These are phyloP conservation scores for Tetramorium parvispinum DNA, from an alignment of 1,140 invertebrate genomes.

Conservation along the genomic window DNA sequence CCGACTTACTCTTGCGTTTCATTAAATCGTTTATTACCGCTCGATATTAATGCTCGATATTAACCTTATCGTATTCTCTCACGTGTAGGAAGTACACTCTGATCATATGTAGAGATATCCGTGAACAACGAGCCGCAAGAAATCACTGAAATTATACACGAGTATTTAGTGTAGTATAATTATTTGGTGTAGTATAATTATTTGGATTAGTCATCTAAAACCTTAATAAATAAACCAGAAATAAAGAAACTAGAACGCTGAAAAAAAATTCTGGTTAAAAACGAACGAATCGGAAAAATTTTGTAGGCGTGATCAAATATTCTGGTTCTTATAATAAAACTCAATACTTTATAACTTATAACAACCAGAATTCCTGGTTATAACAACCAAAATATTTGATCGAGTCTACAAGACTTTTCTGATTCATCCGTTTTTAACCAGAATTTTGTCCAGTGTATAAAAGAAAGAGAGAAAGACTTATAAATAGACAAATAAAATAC, in stretches of 20 bases:
- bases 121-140: not conserved
- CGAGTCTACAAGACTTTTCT: no score
- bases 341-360: no score
- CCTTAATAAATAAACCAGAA: not conserved
- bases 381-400: no score
- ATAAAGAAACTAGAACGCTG: not conserved
- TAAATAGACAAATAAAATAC: not conserved
- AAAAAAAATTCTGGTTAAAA: no score
- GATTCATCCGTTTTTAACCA: no score
- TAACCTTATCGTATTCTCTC: conserved; percentile 9
- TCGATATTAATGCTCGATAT: not conserved
- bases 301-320: no score
- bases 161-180: not conserved
- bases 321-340: no score
- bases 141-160: not conserved
- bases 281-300: no score
- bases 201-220: not conserved
- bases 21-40: conserved; percentile 6
- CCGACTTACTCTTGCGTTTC: conserved; percentile 1
- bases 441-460: no score
- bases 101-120: not conserved
- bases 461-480: not conserved
- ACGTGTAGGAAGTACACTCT: conserved; percentile 2
- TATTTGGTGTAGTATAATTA: not conserved
- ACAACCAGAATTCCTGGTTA: no score